Evolutionary conservation across 1,140 invertebrate species (phyloP), one percentile per base, ranked within the genome.

Genomic region (Drosophila albomicans): DNA sequence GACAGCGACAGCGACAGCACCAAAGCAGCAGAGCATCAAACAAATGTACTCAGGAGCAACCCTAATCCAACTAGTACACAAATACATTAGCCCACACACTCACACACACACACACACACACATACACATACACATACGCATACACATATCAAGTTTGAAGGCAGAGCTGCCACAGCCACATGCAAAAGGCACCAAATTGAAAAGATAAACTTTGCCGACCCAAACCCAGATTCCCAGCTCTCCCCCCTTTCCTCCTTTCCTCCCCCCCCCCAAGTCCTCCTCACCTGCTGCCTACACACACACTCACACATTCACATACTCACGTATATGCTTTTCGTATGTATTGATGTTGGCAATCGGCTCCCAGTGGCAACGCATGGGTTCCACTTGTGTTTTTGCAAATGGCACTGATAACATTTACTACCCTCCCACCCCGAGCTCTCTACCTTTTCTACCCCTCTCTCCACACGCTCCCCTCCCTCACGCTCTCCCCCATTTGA

Each of bases 201-300:
- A 88, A 88, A 88, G 85, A 88, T 88, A 88, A 88, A 88, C 84
- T 88, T 88, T 89, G 77, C 71, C 71, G 81, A 62, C 78, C 84
- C 78, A 79, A 79, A 82, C 81, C 63, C 75, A 84, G 30, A 78
- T 76, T 70, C 64, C 6, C 32, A 63, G 8, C 41, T 10, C 43
- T 25, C 20, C 20, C 20, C 20, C 20, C 3, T 25, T 25, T 25
- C 20, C 20, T 25, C 20, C 20, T 4, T 25, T 25, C 28, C 6
- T 1, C 70, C 32, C 43, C 54, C 46, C 10, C n/a, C 56, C 54
- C 62, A 43, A 2, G 52, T 15, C 32, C 48, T n/a, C 46, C 49
- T 11, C 45, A 78, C 69, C 64, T 77, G 63, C 70, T 73, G 43
- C 58, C 52, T 38, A 10, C 35, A 8, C 54, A 45, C 16, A 38